Evolutionary conservation across 2,888 invertebrate genomes (phyloP).

Genomic region (Argyresthia albistria): DNA sequence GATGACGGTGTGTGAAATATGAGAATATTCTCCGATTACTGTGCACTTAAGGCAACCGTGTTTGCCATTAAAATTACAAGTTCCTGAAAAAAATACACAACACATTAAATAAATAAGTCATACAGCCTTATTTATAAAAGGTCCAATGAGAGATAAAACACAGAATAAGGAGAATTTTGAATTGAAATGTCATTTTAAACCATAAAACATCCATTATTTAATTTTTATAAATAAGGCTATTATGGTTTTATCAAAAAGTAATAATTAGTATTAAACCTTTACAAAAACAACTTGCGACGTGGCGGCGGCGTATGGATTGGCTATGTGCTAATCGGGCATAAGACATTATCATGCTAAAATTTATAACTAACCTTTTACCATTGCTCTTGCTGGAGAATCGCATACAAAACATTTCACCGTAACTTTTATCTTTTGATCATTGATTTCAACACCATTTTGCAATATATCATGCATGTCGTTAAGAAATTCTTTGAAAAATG

Average conservation of each 20-base stretch:
- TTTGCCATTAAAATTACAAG: constrained; percentile 11
- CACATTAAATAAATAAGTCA: neutral
- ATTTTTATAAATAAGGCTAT: too few relatives aligned
- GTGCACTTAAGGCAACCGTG: constrained; percentile 15
- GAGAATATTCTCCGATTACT: constrained; percentile 13
- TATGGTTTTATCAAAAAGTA: neutral
- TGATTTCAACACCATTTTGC: neutral
- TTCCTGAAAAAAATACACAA: constrained; percentile 9
- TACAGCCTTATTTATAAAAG: too few relatives aligned
- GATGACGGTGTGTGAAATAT: constrained; percentile 11
- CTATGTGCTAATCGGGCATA: neutral
- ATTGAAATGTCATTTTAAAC: too few relatives aligned
- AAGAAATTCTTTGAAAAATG: neutral
- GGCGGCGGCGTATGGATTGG: too few relatives aligned
- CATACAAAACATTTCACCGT: constrained; percentile 6
- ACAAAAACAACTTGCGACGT: too few relatives aligned
- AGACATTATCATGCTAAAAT: too few relatives aligned
- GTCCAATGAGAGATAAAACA: too few relatives aligned
- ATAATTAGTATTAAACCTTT: neutral
- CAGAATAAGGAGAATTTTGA: too few relatives aligned
- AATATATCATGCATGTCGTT: neutral
- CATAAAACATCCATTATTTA: too few relatives aligned
- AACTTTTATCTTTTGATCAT: neutral
- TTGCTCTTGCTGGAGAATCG: constrained; percentile 8
- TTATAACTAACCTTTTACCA: constrained; percentile 4